Conservation (phyloP, 2,113 vertebrate genomes). For the Cololabis saira region DNA sequence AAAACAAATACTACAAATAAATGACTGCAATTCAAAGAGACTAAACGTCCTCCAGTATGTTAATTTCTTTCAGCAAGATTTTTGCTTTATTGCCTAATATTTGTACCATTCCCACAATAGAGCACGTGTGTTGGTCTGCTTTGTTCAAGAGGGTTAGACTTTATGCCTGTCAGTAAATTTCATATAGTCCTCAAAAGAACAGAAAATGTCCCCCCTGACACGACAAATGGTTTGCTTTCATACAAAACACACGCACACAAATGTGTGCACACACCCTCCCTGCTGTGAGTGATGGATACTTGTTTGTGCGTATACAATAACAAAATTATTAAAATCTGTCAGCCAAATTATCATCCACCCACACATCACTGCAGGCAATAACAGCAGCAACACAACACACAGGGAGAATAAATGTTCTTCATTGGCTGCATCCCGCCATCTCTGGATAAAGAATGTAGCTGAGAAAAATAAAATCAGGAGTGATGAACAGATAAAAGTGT, state of each 20-base stretch:
- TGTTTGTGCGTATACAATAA: slow-evolving; percentile 1
- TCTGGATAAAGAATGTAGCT: slow-evolving; percentile 12
- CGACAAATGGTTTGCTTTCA: neutral
- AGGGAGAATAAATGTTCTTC: slow-evolving; percentile 13
- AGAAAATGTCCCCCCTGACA: neutral
- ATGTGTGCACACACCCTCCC: neutral
- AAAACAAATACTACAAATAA: no score
- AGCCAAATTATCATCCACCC: slow-evolving; percentile 14
- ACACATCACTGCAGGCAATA: neutral
- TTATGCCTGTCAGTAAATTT: no score
- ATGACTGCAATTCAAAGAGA: no score
- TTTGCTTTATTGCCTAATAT: no score
- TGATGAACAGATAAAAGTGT: neutral
- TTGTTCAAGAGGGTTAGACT: no score
- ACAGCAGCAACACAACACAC: neutral
- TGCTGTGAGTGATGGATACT: slow-evolving; percentile 6
- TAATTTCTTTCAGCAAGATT: no score
- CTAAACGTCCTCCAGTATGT: no score
- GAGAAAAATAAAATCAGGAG: neutral
- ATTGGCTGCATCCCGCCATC: neutral
- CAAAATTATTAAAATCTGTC: slow-evolving; percentile 18
- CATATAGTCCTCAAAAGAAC: neutral
- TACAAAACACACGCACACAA: neutral
- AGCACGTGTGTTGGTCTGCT: no score
- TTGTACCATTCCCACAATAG: no score